Percentiles rank a stretch among this genome's conserved stretches.
Conservation (phyloP, 2,888 invertebrate genomes). For the Malthinus flaveolus region DNA sequence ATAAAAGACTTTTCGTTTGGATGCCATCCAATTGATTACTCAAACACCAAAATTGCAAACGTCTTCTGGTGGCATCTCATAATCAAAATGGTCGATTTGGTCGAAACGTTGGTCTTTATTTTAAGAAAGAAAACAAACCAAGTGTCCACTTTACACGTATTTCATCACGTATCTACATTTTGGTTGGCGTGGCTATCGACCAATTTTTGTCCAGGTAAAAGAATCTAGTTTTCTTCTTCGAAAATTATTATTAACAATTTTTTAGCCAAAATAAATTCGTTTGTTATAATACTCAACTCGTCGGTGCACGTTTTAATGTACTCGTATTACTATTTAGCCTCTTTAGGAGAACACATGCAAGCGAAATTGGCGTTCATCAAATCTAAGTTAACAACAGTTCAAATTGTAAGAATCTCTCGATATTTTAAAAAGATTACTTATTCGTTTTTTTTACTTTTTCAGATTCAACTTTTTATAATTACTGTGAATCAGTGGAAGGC, state of each 20-base stretch:
- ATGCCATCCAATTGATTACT: too few relatives aligned
- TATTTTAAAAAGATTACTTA: not conserved
- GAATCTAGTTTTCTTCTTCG: constrained; percentile 7
- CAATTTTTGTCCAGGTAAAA: constrained; percentile 13
- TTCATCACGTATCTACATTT: constrained; percentile 66
- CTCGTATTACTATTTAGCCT: constrained; percentile 69
- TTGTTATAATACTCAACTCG: constrained; percentile 68
- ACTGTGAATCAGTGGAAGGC: too few relatives aligned
- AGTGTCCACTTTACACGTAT: constrained; percentile 68
- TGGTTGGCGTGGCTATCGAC: constrained; percentile 57
- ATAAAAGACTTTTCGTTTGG: too few relatives aligned
- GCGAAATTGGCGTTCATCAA: constrained; percentile 63
- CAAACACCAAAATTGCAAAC: too few relatives aligned
- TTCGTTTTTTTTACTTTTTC: not conserved
- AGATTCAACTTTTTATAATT: constrained; percentile 31
- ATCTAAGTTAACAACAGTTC: constrained; percentile 59
- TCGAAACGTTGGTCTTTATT: constrained; percentile 69
- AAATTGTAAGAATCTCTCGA: constrained; percentile 58
- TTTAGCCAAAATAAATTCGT: constrained; percentile 69
- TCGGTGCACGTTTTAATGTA: constrained; percentile 76
- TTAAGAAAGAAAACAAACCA: constrained; percentile 69
- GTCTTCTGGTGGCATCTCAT: constrained; percentile 54
- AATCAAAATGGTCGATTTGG: constrained; percentile 67
- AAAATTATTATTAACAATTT: too few relatives aligned
- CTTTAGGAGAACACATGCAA: constrained; percentile 63